phyloP scores from a whole-genome alignment of 92 coral and sea anemone species.

The Palythoa grandis region DNA sequence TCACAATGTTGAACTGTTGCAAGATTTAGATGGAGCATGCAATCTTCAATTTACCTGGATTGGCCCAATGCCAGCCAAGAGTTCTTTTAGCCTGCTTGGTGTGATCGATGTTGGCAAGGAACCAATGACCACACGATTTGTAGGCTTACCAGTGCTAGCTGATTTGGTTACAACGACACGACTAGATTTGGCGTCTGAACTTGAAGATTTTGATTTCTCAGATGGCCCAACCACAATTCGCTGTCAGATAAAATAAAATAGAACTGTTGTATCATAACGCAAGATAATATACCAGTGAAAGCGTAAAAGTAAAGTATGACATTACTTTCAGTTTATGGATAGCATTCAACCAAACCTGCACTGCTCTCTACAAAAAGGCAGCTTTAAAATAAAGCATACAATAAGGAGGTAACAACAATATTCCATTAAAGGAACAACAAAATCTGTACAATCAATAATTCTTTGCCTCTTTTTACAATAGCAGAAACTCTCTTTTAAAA shows the following conservation, averaged over 20 bases:
- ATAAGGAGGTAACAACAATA: too few species aligned
- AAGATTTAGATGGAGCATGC: neutral
- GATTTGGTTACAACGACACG: slow-evolving; percentile 94
- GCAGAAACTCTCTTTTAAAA: too few species aligned
- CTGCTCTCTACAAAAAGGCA: too few species aligned
- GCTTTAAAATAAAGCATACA: too few species aligned
- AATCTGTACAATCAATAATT: too few species aligned
- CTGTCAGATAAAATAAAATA: slow-evolving; percentile 42
- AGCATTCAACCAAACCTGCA: too few species aligned
- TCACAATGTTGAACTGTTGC: too few species aligned
- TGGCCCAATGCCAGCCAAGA: slow-evolving; percentile 94
- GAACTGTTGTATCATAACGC: neutral
- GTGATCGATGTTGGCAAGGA: slow-evolving; percentile 93
- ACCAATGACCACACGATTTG: slow-evolving; percentile 97
- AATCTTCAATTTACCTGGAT: slow-evolving; percentile 72
- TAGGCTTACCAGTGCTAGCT: slow-evolving; percentile 92
- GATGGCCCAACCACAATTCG: slow-evolving; percentile 90
- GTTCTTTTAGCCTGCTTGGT: slow-evolving; percentile 90
- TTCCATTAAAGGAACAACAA: too few species aligned
- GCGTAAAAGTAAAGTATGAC: too few species aligned
- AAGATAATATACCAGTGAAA: too few species aligned
- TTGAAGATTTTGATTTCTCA: slow-evolving; percentile 77
- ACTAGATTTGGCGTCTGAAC: slow-evolving; percentile 82
- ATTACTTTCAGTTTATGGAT: too few species aligned
- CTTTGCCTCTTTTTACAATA: too few species aligned